phyloP scores from a whole-genome alignment of 2,113 vertebrate species.

The Cnemophilus loriae region DNA sequence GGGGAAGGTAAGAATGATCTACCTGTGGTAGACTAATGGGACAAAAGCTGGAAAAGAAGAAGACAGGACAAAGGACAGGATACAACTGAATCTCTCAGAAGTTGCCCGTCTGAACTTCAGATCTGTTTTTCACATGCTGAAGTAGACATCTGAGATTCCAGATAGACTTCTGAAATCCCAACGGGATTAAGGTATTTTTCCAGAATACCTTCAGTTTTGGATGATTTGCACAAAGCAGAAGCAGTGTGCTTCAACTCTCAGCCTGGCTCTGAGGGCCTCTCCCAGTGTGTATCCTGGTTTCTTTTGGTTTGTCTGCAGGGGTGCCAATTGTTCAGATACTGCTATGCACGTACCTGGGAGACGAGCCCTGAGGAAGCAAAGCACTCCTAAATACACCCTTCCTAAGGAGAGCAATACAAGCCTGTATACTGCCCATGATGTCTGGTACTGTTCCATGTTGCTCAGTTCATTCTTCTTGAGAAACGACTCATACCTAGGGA shows the following conservation, averaged over 20 bases:
- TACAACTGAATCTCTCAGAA: not conserved
- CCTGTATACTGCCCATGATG: too few relatives aligned
- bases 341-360: not conserved
- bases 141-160: not conserved
- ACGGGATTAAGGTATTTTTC: not conserved
- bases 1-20: not conserved
- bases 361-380: not conserved
- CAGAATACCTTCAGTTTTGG: not conserved
- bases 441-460: not conserved
- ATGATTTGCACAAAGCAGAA: not conserved
- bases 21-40: not conserved
- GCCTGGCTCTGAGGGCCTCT: not conserved
- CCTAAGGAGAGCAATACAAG: fast-evolving
- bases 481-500: not conserved
- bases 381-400: fast-evolving
- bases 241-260: not conserved
- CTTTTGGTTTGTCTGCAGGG: not conserved
- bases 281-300: not conserved
- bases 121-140: not conserved
- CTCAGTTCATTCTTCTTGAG: fast-evolving
- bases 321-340: not conserved
- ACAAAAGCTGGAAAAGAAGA: not conserved
- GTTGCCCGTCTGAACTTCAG: not conserved
- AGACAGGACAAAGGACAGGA: not conserved
- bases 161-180: not conserved